Base-by-base conservation (phyloP, 1,140 invertebrate genomes). In the Ceratosolen fusciceps region DNA sequence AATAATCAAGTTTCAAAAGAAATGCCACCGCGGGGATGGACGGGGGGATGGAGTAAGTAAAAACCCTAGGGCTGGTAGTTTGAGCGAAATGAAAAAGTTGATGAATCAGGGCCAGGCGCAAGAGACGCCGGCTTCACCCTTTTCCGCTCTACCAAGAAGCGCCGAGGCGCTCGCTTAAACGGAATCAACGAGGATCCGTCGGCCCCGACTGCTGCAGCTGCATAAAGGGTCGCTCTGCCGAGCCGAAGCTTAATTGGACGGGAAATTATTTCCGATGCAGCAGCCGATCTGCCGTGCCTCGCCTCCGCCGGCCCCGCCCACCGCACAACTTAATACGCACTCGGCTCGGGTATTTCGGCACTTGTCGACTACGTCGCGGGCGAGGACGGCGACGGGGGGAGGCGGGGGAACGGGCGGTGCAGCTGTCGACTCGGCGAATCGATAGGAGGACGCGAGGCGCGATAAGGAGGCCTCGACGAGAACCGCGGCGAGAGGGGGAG, bases 181-280 rank as follows among this genome's bases (percentile, higher is more conserved):
- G 80, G 84, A 84, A 84, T 84, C 79, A 81, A 84, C 81, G 79
- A 81, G 80, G 79, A 83, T 83, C 77, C 78, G 65, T 58, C 43
- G 80, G 81, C 84, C 79, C 82, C 80, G 75, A 19, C 52, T 56
- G 8, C 52, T 21, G 21, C 37, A 74, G 26, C 58, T 21, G 29
- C 4, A 58, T 2, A 24, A 58, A 58, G 54, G 83, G 39, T 43
- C 39, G 78, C 76, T 79, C 26, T 43, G 80, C 81, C 78, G 81
- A 84, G 83, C 74, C 83, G 81, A 79, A 87, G 88, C 87, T 89
- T 90, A 90, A 90, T 90, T 90, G 89, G 87, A 87, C 87, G 87
- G 85, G 86, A 90, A 90, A 90, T 89, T 83, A 90, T 90, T 90
- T 89, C 88, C 88, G 86, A 89, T 90, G 47, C 43, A 43, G 39